phyloP scores from a whole-genome alignment of 2,797 vertebrate genomes.

The Poecilia picta region DNA sequence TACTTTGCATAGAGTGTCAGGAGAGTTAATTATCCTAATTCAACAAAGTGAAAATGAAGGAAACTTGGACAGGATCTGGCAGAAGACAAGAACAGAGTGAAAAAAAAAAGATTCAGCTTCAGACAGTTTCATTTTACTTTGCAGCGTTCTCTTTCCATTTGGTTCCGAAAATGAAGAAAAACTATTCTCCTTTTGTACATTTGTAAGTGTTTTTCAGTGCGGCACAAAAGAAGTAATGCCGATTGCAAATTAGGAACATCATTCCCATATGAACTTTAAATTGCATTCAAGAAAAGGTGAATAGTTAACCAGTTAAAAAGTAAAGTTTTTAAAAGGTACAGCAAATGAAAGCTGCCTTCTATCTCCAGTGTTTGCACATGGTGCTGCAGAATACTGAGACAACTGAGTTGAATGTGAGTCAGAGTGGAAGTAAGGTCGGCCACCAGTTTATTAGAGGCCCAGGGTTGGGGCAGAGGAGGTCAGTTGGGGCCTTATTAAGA shows the following conservation, averaged over 20 bases:
- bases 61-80: conserved; percentile 60
- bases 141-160: conserved; percentile 16
- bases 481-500: conserved; percentile 55
- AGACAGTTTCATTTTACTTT: conserved; percentile 37
- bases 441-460: conserved; percentile 63
- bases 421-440: conserved; percentile 39
- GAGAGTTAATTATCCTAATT: conserved; percentile 75
- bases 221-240: conserved; percentile 5
- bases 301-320: conserved; percentile 14
- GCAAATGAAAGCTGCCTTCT: conserved; percentile 1
- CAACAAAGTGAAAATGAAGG: conserved; percentile 64
- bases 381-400: conserved; percentile 38
- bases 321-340: conserved; percentile 1
- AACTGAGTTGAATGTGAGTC: conserved; percentile 50
- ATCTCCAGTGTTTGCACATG: conserved; percentile 13
- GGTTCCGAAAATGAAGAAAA: conserved; percentile 16
- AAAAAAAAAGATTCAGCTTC: conserved; percentile 2
- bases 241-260: conserved; percentile 10
- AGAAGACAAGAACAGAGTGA: conserved; percentile 48
- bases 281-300: conserved; percentile 15
- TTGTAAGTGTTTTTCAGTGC: not conserved
- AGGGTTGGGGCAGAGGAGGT: conserved; percentile 45
- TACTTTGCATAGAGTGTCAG: conserved; percentile 67
- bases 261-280: conserved; percentile 19
- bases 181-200: conserved; percentile 21